Evolutionary conservation across 2,113 vertebrate species (phyloP).

Genomic region (Zingel zingel): DNA sequence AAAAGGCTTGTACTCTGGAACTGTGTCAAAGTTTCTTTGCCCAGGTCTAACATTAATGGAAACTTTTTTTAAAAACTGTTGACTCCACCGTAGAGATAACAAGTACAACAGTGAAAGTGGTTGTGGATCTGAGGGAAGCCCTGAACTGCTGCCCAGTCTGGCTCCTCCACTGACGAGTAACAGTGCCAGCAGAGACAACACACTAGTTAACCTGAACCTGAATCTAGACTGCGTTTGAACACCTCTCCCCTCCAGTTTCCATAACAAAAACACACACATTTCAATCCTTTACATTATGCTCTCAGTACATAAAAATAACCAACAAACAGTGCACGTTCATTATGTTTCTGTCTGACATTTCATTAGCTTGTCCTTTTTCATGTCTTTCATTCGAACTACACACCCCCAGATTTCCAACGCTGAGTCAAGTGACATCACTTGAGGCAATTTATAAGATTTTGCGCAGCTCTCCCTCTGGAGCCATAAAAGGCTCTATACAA

Average conservation of each 20-base stretch:
- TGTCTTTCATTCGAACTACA: background rate
- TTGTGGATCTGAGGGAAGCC: conserved; percentile 31
- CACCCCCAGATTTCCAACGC: background rate
- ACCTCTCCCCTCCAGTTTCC: background rate
- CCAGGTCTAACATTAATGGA: no score
- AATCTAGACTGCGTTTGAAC: conserved; percentile 8
- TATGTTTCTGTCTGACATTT: background rate
- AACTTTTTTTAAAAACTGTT: background rate
- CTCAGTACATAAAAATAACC: background rate
- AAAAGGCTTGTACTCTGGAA: background rate
- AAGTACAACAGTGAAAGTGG: background rate
- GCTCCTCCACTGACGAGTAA: conserved; percentile 23
- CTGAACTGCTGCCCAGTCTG: conserved; percentile 42
- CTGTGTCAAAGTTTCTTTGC: background rate
- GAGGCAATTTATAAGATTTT: background rate
- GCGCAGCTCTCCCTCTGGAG: no score
- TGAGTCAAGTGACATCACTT: background rate
- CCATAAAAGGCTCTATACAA: no score
- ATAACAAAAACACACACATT: background rate
- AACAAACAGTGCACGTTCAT: background rate
- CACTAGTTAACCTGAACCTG: conserved; percentile 22
- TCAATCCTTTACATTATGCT: no score
- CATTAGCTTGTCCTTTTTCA: background rate
- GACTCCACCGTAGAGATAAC: background rate
- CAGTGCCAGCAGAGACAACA: conserved; percentile 41